Percentiles rank a stretch among this genome's conserved stretches.
Evolutionary conservation across 2,113 vertebrate species (phyloP).

Genomic region (Macquaria australasica): DNA sequence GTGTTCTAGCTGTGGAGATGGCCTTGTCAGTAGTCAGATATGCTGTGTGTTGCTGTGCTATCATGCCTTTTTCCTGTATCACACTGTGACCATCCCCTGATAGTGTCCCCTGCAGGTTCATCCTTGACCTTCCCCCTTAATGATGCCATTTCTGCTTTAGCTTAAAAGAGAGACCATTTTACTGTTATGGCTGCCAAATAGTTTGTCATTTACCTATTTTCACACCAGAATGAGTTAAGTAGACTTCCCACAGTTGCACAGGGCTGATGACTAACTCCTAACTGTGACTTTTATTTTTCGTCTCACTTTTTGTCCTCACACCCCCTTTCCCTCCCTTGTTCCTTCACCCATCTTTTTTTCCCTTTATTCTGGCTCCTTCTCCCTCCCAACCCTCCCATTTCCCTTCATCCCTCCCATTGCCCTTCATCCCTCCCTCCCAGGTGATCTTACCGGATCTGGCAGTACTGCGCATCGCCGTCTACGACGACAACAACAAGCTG

Average conservation of each 20-base stretch:
- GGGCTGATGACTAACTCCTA: neutral
- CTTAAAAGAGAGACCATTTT: neutral
- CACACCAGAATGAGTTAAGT: neutral
- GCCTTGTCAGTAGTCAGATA: conserved; percentile 56
- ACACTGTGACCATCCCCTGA: conserved; percentile 45
- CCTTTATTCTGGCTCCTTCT: neutral
- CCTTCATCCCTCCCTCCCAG: conserved; percentile 75
- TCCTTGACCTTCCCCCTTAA: conserved; percentile 50
- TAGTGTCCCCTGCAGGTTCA: conserved; percentile 35
- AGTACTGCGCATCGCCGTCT: conserved; percentile 96
- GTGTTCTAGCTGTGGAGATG: conserved; percentile 16
- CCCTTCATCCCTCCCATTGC: conserved; percentile 14
- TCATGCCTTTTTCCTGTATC: conserved; percentile 33
- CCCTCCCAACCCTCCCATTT: conserved; percentile 3
- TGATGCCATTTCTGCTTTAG: conserved; percentile 9
- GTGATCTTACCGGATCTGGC: conserved; percentile 98
- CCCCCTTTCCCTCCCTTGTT: neutral
- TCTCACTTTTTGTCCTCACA: neutral
- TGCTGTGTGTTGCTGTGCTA: conserved; percentile 31
- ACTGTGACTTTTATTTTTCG: neutral
- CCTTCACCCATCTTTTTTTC: neutral
- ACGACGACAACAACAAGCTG: conserved; percentile 97
- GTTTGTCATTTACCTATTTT: neutral
- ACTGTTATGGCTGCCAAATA: conserved; percentile 21
- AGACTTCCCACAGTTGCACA: neutral